Conservation (phyloP, 2,113 vertebrate genomes). For the Sphaerodactylus townsendi region DNA sequence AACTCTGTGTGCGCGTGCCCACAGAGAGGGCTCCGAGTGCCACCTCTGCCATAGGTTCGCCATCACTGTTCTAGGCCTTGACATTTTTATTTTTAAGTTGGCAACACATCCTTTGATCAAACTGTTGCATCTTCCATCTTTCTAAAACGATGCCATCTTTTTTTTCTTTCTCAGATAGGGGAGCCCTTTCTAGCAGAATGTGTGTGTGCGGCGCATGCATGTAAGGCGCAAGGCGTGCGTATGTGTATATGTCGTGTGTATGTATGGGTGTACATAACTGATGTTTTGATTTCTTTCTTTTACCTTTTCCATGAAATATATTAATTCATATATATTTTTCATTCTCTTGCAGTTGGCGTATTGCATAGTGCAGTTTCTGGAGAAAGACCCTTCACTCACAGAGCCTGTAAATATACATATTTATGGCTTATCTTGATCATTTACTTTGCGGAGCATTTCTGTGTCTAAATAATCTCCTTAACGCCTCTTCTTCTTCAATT, state of each 20-base stretch:
- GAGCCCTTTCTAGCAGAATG: background rate
- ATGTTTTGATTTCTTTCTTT: background rate
- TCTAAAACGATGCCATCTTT: background rate
- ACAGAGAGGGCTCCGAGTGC: no score
- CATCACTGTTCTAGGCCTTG: no score
- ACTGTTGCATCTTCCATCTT: background rate
- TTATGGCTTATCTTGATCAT: background rate
- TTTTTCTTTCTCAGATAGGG: background rate
- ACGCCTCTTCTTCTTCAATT: constrained; percentile 52
- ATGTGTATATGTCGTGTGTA: no score
- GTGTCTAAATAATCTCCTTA: constrained; percentile 19
- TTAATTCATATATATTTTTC: constrained; percentile 45
- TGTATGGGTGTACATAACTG: background rate
- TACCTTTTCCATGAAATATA: constrained; percentile 11
- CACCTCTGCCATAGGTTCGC: no score
- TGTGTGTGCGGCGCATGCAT: no score
- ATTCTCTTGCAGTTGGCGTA: constrained; percentile 88
- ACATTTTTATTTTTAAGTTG: no score
- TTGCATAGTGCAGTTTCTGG: constrained; percentile 99
- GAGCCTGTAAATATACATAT: constrained; percentile 87
- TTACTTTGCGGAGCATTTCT: background rate
- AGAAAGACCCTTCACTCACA: constrained; percentile 99
- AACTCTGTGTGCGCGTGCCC: no score
- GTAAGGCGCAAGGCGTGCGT: no score
- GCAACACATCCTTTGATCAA: no score